These are phyloP conservation scores for Bradypodion ventrale DNA, from an alignment of 2,797 vertebrate genomes.

Conservation along the genomic window DNA sequence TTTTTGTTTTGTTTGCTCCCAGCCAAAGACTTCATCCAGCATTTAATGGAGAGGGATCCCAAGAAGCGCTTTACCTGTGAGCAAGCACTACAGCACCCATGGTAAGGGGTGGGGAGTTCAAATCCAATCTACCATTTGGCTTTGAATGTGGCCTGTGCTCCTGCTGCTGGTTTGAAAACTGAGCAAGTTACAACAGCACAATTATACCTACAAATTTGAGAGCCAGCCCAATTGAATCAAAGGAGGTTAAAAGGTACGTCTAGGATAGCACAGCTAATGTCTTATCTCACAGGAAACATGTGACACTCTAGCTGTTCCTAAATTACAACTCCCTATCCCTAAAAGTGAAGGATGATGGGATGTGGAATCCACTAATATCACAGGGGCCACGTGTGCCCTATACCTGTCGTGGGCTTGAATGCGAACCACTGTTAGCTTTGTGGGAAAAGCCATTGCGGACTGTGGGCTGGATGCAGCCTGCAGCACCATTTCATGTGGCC, in stretches of 20 bases:
- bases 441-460: too few species aligned
- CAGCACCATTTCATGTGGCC: too few species aligned
- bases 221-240: background rate
- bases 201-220: too few species aligned
- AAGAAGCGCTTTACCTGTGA: slow-evolving; percentile 90
- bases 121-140: background rate
- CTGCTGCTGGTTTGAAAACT: background rate
- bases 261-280: background rate
- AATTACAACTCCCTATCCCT: background rate
- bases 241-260: background rate
- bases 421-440: too few species aligned
- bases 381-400: background rate
- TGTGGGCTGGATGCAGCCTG: too few species aligned
- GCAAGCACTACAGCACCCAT: slow-evolving; percentile 95
- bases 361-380: background rate
- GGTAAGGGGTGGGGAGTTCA: slow-evolving; percentile 74
- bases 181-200: too few species aligned
- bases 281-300: background rate
- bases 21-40: slow-evolving; percentile 97
- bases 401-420: background rate
- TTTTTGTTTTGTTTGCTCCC: slow-evolving; percentile 45
- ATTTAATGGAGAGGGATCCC: slow-evolving; percentile 95
- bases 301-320: background rate
- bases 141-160: background rate
- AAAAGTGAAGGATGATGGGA: too few species aligned